Conservation (phyloP, 2,888 invertebrate genomes). For the Scaeva pyrastri region DNA sequence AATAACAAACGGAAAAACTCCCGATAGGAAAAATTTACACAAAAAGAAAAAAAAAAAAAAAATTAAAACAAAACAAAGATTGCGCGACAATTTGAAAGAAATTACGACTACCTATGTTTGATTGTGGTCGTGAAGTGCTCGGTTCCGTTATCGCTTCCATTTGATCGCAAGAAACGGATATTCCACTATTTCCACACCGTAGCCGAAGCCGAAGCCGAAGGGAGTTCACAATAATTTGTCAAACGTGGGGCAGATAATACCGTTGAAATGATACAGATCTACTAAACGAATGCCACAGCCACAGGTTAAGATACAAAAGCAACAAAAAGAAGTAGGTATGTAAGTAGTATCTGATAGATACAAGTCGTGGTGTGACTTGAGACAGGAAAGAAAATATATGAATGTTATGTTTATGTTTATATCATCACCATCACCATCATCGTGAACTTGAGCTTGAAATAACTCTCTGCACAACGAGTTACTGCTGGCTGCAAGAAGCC, state of each 20-base stretch:
- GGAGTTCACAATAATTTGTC: slow-evolving; percentile 50
- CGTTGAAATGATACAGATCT: slow-evolving; percentile 53
- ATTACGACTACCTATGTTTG: background rate
- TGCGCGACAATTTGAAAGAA: slow-evolving; percentile 20
- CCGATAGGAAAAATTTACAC: slow-evolving; percentile 16
- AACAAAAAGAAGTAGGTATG: slow-evolving; percentile 1
- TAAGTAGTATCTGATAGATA: slow-evolving; percentile 2
- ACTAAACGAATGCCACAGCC: slow-evolving; percentile 57
- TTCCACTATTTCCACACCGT: slow-evolving; percentile 39
- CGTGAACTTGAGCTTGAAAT: slow-evolving; percentile 76
- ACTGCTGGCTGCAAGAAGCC: slow-evolving; percentile 1
- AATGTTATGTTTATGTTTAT: background rate
- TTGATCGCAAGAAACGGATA: slow-evolving; percentile 57
- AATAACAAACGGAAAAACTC: slow-evolving; percentile 1
- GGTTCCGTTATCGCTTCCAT: slow-evolving; percentile 25
- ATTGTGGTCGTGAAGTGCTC: slow-evolving; percentile 17
- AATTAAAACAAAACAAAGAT: background rate
- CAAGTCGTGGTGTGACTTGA: slow-evolving; percentile 2
- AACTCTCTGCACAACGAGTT: slow-evolving; percentile 40
- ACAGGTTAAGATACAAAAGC: slow-evolving; percentile 18
- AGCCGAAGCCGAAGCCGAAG: too few relatives aligned
- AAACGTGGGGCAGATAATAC: slow-evolving; percentile 48
- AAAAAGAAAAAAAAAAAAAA: too few relatives aligned
- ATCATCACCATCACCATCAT: slow-evolving; percentile 35
- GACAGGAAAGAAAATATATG: slow-evolving; percentile 16